Base-by-base conservation (phyloP, 1,140 invertebrate species). In the Pectinophora gossypiella region DNA sequence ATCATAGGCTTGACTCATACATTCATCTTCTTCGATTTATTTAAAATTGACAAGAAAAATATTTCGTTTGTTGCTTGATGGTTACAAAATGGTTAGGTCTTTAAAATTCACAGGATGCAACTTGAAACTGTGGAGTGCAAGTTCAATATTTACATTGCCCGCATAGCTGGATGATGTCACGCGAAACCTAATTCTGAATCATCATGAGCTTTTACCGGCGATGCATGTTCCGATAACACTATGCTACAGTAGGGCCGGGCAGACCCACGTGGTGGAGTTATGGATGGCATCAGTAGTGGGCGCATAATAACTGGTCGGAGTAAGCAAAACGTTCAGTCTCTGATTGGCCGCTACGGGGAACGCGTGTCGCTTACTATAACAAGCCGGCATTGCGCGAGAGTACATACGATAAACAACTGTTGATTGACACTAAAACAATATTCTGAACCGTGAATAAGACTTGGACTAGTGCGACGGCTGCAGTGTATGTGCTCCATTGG, bases 231-330 rank as follows among this genome's bases (percentile, higher is more conserved):
- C 77, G 79, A 85, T 83, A 85, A 81, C 68, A 15, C 13, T 18
- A 40, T 18, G 12, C 68, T 55, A 54, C 57, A 62, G 57, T 61
- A 63, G 62, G 10, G 18, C n/a, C 36, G n/a, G 5, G 10, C 61
- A 66, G 69, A 66, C 78, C 81, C 82, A 85, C 81, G 81, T 85
- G 62, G 69, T 72, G 64, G 66, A 75, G 66, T 69, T 79, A 80
- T 80, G 78, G 76, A 79, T 74, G 76, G 72, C 68, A 72, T n/a
- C n/a, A n/a, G 64, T 68, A 62, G 76, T 80, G 78, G 70, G 75
- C 72, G 82, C 80, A 85, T 84, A 80, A 85, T 82, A 85, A 85
- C 77, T 82, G 74, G 74, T 72, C 63, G 74, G 76, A 48, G 65
- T 45, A 59, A 60, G 56, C 57, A 46, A 56, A 72, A 67, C 73